Conservation (phyloP, 1,140 invertebrate genomes). For the Drosophila bocqueti region DNA sequence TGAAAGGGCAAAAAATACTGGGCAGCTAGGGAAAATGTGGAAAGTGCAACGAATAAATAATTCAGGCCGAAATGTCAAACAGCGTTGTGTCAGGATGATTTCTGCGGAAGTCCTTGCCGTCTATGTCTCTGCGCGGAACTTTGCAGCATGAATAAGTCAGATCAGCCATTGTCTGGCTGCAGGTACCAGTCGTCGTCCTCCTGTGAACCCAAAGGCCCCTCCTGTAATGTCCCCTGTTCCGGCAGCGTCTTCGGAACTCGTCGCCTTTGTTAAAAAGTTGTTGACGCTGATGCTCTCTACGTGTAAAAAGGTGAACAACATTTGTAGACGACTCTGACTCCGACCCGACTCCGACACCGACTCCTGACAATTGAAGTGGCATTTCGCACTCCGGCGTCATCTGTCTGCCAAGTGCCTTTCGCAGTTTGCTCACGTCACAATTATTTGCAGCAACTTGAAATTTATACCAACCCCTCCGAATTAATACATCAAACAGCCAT, state of each 20-base stretch:
- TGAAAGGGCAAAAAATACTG: slow-evolving; percentile 1
- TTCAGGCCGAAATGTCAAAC: slow-evolving; percentile 81
- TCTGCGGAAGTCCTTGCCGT: slow-evolving; percentile 74
- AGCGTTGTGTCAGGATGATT: slow-evolving; percentile 77
- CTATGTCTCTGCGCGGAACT: slow-evolving; percentile 60
- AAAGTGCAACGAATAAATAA: slow-evolving; percentile 78
- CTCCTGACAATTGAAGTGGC: slow-evolving; percentile 71
- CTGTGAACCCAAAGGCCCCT: slow-evolving; percentile 11
- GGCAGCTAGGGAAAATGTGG: slow-evolving; percentile 36
- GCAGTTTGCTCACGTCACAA: slow-evolving; percentile 74
- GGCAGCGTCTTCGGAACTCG: slow-evolving; percentile 15
- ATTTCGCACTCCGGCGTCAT: slow-evolving; percentile 65
- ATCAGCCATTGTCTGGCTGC: slow-evolving; percentile 70
- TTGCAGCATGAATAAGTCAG: slow-evolving; percentile 76
- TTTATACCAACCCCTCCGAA: slow-evolving; percentile 62
- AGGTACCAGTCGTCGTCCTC: slow-evolving; percentile 3
- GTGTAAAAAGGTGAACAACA: slow-evolving; percentile 82
- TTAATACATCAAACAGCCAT: slow-evolving; percentile 68
- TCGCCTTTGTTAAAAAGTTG: slow-evolving; percentile 78
- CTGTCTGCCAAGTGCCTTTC: slow-evolving; percentile 72
- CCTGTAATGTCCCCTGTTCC: slow-evolving; percentile 12
- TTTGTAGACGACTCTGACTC: slow-evolving; percentile 62
- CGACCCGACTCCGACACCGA: slow-evolving; percentile 14
- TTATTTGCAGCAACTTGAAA: slow-evolving; percentile 82
- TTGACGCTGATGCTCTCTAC: slow-evolving; percentile 79